Evolutionary conservation across 2,113 vertebrate species (phyloP), one percentile per base, ranked within the genome.

Genomic region (Hemiprocne comata): DNA sequence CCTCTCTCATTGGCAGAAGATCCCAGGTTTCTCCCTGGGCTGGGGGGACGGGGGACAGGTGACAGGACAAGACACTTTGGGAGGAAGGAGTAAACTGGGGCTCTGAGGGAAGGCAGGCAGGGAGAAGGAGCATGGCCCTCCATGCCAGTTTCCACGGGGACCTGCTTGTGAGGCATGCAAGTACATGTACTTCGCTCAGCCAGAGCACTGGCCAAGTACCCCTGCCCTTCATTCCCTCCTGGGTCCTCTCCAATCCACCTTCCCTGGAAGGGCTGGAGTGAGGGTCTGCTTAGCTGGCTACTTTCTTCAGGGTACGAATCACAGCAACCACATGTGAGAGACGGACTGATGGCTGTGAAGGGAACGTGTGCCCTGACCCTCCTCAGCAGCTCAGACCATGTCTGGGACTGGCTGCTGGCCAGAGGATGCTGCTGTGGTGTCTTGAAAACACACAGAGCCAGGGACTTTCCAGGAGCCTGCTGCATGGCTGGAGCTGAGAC

Each of bases 401-500:
- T 61, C 76, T 58, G 42, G 55, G 51, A 18, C 21, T 95, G 75
- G 75, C 87, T 15, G 29, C 44, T 65, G 71, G 73, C 92, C 88
- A 84, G 67, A 93, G 57, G 61, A 33, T 87, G 64, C 85, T 95
- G 67, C 60, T 94, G 65, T 48, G 1, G 62, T 77, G 28, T 71
- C 82, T 67, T 88, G 60, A 92, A 92, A 96, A 96, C 87, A 94
- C 3, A 2, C 13, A 44, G 25, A 61, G 87, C 79, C 88, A 92
- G 94, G 95, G 95, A 77, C 72, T 96, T 97, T 93, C 95, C 94
- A 94, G 72, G 83, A 21, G 8, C 16, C 31, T 93, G 75, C 57
- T 84, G 62, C 84, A 6, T 2, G 16, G 42, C 23, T n/a, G 48
- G 18, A 38, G 34, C 33, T 80, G 10, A 38, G 50, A 44, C 10